A percentile compares a stretch with the other conserved stretches of the same genome.
Evolutionary conservation across 2,797 vertebrate species (phyloP).

Genomic region (Danio albolineatus): DNA sequence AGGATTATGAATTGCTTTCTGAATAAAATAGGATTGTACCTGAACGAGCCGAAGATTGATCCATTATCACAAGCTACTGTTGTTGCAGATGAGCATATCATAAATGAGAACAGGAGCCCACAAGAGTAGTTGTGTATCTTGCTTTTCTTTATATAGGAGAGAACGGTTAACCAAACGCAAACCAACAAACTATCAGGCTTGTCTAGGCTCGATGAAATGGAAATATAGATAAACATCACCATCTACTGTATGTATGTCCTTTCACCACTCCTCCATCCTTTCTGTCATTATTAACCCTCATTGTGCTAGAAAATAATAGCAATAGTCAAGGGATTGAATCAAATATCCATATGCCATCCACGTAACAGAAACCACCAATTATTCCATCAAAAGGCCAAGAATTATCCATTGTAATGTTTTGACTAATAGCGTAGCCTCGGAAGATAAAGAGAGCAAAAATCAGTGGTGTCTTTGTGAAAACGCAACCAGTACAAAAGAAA

Average conservation of each 20-base stretch:
- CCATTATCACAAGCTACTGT: not conserved
- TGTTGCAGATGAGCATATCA: slow-evolving; percentile 59
- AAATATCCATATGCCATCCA: slow-evolving; percentile 66
- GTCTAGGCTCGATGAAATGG: not conserved
- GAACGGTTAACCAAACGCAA: slow-evolving; percentile 1
- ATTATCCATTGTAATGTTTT: slow-evolving; percentile 59
- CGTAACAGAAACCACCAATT: slow-evolving; percentile 71
- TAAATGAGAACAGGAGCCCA: slow-evolving; percentile 29
- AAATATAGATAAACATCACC: slow-evolving; percentile 12
- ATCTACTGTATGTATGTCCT: not conserved
- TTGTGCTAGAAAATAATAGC: slow-evolving; percentile 10
- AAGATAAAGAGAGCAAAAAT: slow-evolving; percentile 60
- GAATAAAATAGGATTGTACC: slow-evolving; percentile 12
- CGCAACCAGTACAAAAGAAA: slow-evolving; percentile 57
- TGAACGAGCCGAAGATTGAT: not conserved
- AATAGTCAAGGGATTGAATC: slow-evolving; percentile 66
- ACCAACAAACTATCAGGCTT: not conserved
- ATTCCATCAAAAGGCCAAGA: slow-evolving; percentile 59
- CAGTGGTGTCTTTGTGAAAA: slow-evolving; percentile 44
- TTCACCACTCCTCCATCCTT: not conserved
- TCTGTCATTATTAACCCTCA: slow-evolving; percentile 9
- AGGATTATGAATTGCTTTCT: not conserved
- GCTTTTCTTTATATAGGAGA: not conserved
- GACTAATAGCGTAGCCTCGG: slow-evolving; percentile 53
- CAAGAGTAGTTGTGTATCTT: not conserved